Evolutionary conservation across 2,113 vertebrate genomes (phyloP), one percentile per base, ranked within the genome.

Genomic region (Orcinus orca): DNA sequence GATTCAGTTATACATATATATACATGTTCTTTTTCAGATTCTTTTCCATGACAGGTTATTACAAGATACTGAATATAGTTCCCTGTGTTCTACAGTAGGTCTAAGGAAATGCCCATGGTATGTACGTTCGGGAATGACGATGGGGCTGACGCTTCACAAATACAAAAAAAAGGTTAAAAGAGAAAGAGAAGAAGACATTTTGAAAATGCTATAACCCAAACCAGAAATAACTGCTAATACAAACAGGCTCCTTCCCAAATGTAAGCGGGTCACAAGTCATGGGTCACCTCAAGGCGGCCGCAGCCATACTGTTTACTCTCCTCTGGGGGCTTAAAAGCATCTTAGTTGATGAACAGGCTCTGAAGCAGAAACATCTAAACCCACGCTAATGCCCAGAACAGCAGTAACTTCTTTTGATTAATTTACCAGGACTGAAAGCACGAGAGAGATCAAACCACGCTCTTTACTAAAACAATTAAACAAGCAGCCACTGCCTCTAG

Each of bases 351-450:
- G 96, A 98, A 97, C 97, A 96, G 96, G 81, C 97, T 98, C 98
- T 82, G 97, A 95, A 81, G 95, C 97, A 98, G 98, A 98, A 98
- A 98, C 95, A 97, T 98, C 98, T 97, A 97, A 98, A 98, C 74
- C 83, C 95, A 97, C 96, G 97, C 98, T 98, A 98, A 98, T 97
- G 96, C 97, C 97, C 98, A 96, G 96, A 79, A 98, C 95, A 98
- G 98, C 97, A 98, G 77, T 95, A 97, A 98, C 95, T 97, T 97
- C 96, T 96, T 98, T 96, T 98, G 98, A 98, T 98, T 98, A 98
- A 98, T 98, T 98, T 97, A 97, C 93, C 97, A 97, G 97, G 55
- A 95, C 98, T 85, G 93, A 97, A 98, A 98, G 94, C 92, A 95
- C 90, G 82, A 95, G 95, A 97, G 98, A 98, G 98, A 98, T 98